phyloP scores from a whole-genome alignment of 1,140 invertebrate genomes.

The Anagrus nilaparvatae region DNA sequence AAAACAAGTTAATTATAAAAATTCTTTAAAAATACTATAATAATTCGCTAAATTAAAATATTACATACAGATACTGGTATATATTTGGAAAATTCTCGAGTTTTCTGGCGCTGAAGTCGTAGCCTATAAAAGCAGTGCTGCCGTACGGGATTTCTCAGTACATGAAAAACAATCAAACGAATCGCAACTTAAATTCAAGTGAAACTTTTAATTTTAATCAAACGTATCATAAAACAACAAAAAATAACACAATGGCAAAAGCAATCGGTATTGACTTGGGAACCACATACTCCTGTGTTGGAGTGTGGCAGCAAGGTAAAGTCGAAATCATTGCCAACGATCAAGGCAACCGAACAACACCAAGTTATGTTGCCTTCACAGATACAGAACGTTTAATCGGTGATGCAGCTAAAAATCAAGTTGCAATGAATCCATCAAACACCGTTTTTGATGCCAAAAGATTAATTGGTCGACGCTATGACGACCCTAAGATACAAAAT shows the following conservation, averaged over 20 bases:
- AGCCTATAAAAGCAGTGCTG: slow-evolving; percentile 4
- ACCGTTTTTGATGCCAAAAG: slow-evolving; percentile 79
- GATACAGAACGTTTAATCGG: slow-evolving; percentile 70
- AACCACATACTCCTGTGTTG: slow-evolving; percentile 73
- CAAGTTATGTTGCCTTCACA: slow-evolving; percentile 81
- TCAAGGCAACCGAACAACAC: slow-evolving; percentile 86
- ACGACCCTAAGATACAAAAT: slow-evolving; percentile 63
- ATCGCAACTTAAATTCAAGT: slow-evolving; percentile 8
- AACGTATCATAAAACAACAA: slow-evolving; percentile 20
- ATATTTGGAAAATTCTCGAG: too few relatives aligned
- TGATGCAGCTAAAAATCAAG: slow-evolving; percentile 60
- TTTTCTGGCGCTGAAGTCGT: too few relatives aligned
- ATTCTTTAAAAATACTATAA: too few relatives aligned
- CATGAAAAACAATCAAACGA: slow-evolving; percentile 20
- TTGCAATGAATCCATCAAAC: slow-evolving; percentile 76
- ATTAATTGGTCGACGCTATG: slow-evolving; percentile 56
- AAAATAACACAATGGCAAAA: slow-evolving; percentile 37
- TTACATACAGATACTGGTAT: too few relatives aligned
- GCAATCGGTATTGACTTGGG: slow-evolving; percentile 72
- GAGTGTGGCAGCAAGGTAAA: slow-evolving; percentile 75
- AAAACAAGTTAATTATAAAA: too few relatives aligned
- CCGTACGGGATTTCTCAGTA: slow-evolving; percentile 14
- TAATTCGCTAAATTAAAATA: too few relatives aligned
- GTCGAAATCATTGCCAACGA: slow-evolving; percentile 92
- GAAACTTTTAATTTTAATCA: slow-evolving; percentile 11